A percentile compares a stretch with the other conserved stretches of the same genome.
Evolutionary conservation across 1,140 invertebrate species (phyloP).

Genomic region (Teleogryllus occipitalis): DNA sequence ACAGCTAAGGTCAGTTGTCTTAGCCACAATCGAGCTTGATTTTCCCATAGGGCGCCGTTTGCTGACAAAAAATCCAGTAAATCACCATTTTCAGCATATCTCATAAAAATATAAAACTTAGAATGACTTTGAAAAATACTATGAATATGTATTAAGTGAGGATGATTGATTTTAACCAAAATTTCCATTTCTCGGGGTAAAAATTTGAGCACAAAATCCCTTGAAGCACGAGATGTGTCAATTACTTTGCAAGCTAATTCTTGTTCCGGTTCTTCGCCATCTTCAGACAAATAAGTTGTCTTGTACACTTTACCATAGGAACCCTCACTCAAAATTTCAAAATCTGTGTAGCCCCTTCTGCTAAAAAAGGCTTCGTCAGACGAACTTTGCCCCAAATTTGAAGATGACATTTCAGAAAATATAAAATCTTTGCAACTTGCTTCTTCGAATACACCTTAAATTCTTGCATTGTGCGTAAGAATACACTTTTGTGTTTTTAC

Average conservation of each 20-base stretch:
- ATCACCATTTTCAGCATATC: constrained; percentile 59
- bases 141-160: constrained; percentile 58
- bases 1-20: constrained; percentile 55
- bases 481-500: no score
- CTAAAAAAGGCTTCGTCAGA: constrained; percentile 49
- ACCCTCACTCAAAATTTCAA: constrained; percentile 55
- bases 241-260: constrained; percentile 63
- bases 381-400: constrained; percentile 16
- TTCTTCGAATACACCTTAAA: no score
- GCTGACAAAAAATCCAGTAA: constrained; percentile 53
- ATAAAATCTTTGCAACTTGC: no score
- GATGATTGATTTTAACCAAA: constrained; percentile 51
- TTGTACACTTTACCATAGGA: constrained; percentile 50
- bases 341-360: constrained; percentile 47
- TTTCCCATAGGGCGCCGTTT: constrained; percentile 52
- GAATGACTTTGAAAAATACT: constrained; percentile 53
- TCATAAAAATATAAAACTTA: constrained; percentile 62
- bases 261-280: background rate
- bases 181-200: constrained; percentile 57
- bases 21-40: constrained; percentile 57
- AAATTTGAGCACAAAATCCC: constrained; percentile 66
- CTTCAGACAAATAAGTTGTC: constrained; percentile 21
- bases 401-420: background rate
- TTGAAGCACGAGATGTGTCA: constrained; percentile 55
- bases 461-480: no score